A percentile compares a stretch with the other conserved stretches of the same genome.
phyloP scores from a whole-genome alignment of 2,888 invertebrate species.

The Auanema freiburgensis region DNA sequence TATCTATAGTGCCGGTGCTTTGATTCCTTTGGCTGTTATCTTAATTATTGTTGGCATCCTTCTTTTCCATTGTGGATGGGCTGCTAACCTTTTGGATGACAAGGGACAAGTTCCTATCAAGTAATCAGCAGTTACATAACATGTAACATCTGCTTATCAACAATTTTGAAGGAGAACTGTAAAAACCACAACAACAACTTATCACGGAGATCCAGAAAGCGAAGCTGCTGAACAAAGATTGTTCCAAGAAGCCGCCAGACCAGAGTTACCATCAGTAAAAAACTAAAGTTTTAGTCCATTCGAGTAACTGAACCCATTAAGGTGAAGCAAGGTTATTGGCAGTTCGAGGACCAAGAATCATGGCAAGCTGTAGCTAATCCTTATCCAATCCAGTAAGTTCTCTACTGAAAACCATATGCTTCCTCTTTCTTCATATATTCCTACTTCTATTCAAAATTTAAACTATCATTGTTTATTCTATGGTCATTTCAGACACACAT shows the following conservation, averaged over 20 bases:
- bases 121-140: slow-evolving; percentile 20
- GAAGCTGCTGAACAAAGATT: slow-evolving; percentile 51
- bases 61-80: slow-evolving; percentile 64
- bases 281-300: no score
- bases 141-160: background rate
- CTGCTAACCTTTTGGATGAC: slow-evolving; percentile 62
- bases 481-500: slow-evolving; percentile 47
- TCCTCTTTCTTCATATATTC: background rate
- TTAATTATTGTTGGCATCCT: slow-evolving; percentile 61
- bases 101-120: slow-evolving; percentile 56
- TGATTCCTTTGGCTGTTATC: slow-evolving; percentile 60
- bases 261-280: slow-evolving; percentile 29
- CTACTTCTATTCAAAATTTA: slow-evolving; percentile 7
- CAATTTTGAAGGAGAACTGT: slow-evolving; percentile 31
- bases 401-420: background rate
- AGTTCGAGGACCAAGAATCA: slow-evolving; percentile 60
- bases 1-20: slow-evolving; percentile 52
- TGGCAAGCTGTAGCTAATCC: slow-evolving; percentile 64
- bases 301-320: slow-evolving; percentile 10
- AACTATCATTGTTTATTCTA: background rate
- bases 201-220: slow-evolving; percentile 34
- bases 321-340: slow-evolving; percentile 61
- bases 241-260: slow-evolving; percentile 39
- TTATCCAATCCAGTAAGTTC: slow-evolving; percentile 62
- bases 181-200: slow-evolving; percentile 49